A percentile compares a stretch with the other conserved stretches of the same genome.
phyloP scores from a whole-genome alignment of 2,113 vertebrate species.

The Oncorhynchus keta region DNA sequence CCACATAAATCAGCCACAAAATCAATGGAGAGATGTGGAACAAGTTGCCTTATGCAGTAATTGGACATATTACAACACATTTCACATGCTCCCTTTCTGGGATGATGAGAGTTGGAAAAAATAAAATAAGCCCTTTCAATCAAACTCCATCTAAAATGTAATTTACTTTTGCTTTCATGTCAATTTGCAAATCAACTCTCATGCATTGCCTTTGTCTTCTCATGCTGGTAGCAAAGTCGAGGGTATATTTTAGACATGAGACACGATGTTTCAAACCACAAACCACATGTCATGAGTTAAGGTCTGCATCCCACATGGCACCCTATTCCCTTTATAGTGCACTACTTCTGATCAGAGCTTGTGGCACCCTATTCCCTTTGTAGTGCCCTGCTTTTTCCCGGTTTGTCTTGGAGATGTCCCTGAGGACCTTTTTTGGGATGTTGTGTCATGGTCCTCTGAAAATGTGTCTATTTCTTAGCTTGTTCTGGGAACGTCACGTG shows the following conservation, averaged over 20 bases:
- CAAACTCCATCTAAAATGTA: conserved; percentile 1
- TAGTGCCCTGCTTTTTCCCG: too few relatives aligned
- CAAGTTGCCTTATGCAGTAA: conserved; percentile 5
- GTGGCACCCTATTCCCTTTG: background rate
- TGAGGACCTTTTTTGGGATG: too few relatives aligned
- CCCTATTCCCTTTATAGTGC: background rate
- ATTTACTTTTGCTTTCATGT: background rate
- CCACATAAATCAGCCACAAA: background rate
- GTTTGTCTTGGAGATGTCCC: too few relatives aligned
- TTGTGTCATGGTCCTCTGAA: too few relatives aligned
- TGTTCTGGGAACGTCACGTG: too few relatives aligned
- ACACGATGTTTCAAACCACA: too few relatives aligned
- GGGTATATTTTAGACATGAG: background rate
- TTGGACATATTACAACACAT: background rate
- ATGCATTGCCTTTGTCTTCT: background rate
- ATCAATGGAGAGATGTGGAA: background rate
- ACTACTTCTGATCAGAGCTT: too few relatives aligned
- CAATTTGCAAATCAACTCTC: background rate
- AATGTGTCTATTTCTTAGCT: too few relatives aligned
- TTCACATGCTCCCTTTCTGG: background rate
- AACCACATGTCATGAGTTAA: too few relatives aligned
- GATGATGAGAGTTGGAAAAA: background rate
- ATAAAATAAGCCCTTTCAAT: conserved; percentile 2
- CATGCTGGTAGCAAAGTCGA: background rate
- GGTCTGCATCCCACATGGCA: background rate